These are phyloP conservation scores for Harpalus rufipes DNA, from an alignment of 2,888 invertebrate species.

Conservation along the genomic window DNA sequence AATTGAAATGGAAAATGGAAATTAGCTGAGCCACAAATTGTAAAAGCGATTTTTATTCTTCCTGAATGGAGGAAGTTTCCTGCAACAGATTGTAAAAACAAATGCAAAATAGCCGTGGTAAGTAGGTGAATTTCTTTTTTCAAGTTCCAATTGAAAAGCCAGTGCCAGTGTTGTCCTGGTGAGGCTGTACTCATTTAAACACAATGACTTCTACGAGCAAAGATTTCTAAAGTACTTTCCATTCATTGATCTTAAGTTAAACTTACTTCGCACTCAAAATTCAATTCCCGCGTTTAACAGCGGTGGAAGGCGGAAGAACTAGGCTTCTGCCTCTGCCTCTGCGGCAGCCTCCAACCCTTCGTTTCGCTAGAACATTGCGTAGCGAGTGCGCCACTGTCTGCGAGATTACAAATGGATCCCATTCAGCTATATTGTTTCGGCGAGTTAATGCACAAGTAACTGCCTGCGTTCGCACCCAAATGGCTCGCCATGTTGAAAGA, in stretches of 20 bases:
- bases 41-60: not conserved
- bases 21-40: not conserved
- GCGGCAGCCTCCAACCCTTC: slow-evolving; percentile 2
- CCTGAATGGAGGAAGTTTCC: not conserved
- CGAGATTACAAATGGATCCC: slow-evolving; percentile 78
- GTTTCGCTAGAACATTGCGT: slow-evolving; percentile 19
- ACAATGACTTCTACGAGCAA: slow-evolving; percentile 29
- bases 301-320: slow-evolving; percentile 23
- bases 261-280: slow-evolving; percentile 51
- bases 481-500: slow-evolving; percentile 59
- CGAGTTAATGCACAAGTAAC: slow-evolving; percentile 70
- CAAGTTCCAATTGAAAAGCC: slow-evolving; percentile 4
- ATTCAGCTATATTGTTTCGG: slow-evolving; percentile 78
- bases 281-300: slow-evolving; percentile 44
- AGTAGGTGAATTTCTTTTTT: not conserved
- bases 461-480: slow-evolving; percentile 46
- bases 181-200: slow-evolving; percentile 14
- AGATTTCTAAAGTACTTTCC: slow-evolving; percentile 47
- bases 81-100: not conserved
- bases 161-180: slow-evolving; percentile 9
- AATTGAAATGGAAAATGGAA: not conserved
- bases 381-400: slow-evolving; percentile 46
- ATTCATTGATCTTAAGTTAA: slow-evolving; percentile 46
- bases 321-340: slow-evolving; percentile 18
- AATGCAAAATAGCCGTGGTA: not conserved